These are phyloP conservation scores for Antheraea mylitta DNA, from an alignment of 1,140 invertebrate genomes.

Conservation along the genomic window DNA sequence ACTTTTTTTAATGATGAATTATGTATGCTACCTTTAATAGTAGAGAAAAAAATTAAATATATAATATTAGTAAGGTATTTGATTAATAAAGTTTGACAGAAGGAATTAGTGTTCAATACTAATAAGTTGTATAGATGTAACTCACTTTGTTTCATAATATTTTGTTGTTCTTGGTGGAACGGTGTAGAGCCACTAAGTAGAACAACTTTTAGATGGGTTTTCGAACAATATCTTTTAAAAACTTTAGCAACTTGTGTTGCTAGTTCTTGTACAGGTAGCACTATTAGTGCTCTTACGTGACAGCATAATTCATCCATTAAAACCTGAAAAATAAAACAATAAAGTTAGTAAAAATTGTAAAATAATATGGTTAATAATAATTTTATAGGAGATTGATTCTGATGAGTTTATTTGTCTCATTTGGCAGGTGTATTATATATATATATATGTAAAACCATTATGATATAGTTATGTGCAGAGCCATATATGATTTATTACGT, in stretches of 20 bases:
- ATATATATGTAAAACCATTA: too few relatives aligned
- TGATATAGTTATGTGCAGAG: too few relatives aligned
- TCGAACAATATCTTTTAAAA: conserved; percentile 86
- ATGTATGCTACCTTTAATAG: too few relatives aligned
- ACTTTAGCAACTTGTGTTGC: conserved; percentile 94
- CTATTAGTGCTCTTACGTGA: conserved; percentile 89
- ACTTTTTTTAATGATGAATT: too few relatives aligned
- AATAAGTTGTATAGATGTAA: conserved; percentile 11
- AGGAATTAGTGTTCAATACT: background rate
- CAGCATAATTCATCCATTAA: conserved; percentile 70
- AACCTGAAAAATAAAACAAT: conserved; percentile 37
- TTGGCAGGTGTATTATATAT: too few relatives aligned
- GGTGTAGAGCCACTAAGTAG: conserved; percentile 86
- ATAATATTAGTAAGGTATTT: too few relatives aligned
- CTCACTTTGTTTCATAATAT: conserved; percentile 85
- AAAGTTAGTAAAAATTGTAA: background rate
- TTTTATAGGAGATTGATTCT: too few relatives aligned
- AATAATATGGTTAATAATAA: too few relatives aligned
- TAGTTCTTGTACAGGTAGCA: conserved; percentile 95
- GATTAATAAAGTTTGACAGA: too few relatives aligned
- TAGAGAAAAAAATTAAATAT: too few relatives aligned
- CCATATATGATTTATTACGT: too few relatives aligned
- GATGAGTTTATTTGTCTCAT: too few relatives aligned
- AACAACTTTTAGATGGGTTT: conserved; percentile 86
- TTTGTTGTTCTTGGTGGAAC: conserved; percentile 87